Evolutionary conservation across 2,113 vertebrate genomes (phyloP).

Genomic region (Nyctibius bracteatus): DNA sequence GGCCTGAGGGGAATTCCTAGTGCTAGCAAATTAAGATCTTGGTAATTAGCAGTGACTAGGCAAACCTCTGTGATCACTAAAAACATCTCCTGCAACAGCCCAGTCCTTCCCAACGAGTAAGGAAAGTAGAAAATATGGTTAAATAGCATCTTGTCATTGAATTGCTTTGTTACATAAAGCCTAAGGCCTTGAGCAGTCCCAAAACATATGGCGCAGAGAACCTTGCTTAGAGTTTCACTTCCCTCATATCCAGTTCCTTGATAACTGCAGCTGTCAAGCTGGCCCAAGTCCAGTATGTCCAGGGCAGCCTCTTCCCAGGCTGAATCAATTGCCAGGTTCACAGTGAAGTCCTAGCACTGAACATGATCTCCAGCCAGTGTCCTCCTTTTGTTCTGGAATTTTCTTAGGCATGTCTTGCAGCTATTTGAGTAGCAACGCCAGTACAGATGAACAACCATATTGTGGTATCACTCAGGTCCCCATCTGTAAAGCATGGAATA

Average conservation of each 20-base stretch:
- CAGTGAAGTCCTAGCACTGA: background rate
- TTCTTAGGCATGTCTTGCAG: background rate
- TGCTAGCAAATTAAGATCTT: slow-evolving; percentile 30
- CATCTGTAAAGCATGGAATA: background rate
- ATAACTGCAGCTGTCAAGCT: slow-evolving; percentile 60
- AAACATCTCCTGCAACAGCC: background rate
- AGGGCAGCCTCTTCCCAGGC: background rate
- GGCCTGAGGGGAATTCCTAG: slow-evolving; percentile 12
- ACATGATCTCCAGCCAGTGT: background rate
- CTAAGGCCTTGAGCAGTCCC: slow-evolving; percentile 61
- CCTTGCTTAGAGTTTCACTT: slow-evolving; percentile 43
- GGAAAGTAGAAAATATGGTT: slow-evolving; percentile 31
- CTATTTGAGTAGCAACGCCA: background rate
- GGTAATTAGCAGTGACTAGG: slow-evolving; percentile 41
- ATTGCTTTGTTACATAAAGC: slow-evolving; percentile 61
- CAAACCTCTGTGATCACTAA: slow-evolving; percentile 9
- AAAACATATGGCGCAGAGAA: slow-evolving; percentile 66
- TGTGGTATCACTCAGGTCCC: background rate
- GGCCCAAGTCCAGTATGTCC: slow-evolving; percentile 32
- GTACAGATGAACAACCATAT: background rate
- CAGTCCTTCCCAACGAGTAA: background rate
- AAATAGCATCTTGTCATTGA: slow-evolving; percentile 55
- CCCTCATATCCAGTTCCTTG: background rate
- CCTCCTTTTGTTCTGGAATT: background rate
- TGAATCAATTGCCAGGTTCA: background rate